Conservation (phyloP, 2,797 vertebrate genomes). For the Amniataba percoides region DNA sequence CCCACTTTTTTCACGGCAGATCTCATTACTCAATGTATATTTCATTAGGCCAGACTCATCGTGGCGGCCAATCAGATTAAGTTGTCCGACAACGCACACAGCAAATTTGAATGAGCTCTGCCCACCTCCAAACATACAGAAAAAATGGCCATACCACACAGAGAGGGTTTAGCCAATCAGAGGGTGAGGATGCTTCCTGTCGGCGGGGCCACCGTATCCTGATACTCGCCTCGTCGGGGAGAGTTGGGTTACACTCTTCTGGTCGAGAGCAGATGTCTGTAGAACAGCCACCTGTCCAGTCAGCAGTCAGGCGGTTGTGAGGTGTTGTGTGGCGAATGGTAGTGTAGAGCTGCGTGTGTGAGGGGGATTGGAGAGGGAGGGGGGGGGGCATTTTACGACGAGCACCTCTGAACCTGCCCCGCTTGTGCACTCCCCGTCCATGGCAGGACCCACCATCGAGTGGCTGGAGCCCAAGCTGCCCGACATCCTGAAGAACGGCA, state of each 20-base stretch:
- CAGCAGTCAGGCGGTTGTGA: slow-evolving; percentile 39
- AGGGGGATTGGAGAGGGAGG: slow-evolving; percentile 44
- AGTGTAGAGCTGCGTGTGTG: slow-evolving; percentile 20
- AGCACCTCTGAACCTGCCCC: slow-evolving; percentile 85
- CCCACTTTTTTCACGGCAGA: slow-evolving; percentile 68
- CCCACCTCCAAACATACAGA: slow-evolving; percentile 59
- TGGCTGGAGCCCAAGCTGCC: slow-evolving; percentile 97
- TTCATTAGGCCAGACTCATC: slow-evolving; percentile 80
- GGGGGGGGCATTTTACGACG: slow-evolving; percentile 51
- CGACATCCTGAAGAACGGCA: slow-evolving; percentile 95
- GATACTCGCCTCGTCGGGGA: slow-evolving; percentile 42
- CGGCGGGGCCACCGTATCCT: slow-evolving; percentile 53
- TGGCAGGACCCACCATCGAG: slow-evolving; percentile 93
- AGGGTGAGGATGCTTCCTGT: slow-evolving; percentile 59
- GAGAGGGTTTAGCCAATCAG: slow-evolving; percentile 62
- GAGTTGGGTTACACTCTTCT: slow-evolving; percentile 61
- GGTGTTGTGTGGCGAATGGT: slow-evolving; percentile 32
- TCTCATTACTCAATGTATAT: slow-evolving; percentile 89
- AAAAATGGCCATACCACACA: slow-evolving; percentile 13
- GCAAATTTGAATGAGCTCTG: slow-evolving; percentile 63
- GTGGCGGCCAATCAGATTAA: slow-evolving; percentile 80
- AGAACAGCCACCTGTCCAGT: slow-evolving; percentile 45
- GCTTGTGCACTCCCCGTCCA: slow-evolving; percentile 70
- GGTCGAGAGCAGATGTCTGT: slow-evolving; percentile 41
- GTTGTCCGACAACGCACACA: slow-evolving; percentile 45